Conservation (phyloP, 2,797 vertebrate species). For the Coregonus suidteri region DNA sequence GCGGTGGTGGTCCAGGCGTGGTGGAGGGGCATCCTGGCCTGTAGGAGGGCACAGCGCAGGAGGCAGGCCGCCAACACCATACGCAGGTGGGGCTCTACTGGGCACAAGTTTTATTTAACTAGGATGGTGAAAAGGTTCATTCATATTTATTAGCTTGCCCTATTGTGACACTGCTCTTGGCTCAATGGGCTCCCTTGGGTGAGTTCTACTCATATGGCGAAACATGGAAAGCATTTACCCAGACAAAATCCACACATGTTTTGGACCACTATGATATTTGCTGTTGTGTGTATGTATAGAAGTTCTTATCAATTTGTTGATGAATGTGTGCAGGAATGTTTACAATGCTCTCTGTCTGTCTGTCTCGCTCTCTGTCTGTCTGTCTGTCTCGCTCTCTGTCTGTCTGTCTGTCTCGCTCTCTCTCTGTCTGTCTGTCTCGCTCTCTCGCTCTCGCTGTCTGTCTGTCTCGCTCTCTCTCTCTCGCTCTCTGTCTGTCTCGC, state of each 20-base stretch:
- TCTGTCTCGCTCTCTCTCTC: not conserved
- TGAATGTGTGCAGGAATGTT: not conserved
- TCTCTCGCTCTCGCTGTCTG: not conserved
- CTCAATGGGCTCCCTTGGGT: not conserved
- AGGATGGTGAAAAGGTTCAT: not conserved
- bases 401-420: not conserved
- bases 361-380: too few relatives aligned
- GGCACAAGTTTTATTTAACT: not conserved
- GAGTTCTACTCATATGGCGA: not conserved
- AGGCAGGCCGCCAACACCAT: constrained; percentile 86
- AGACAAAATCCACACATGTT: too few relatives aligned
- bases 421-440: not conserved
- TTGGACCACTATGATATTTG: not conserved
- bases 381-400: not conserved
- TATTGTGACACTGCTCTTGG: not conserved
- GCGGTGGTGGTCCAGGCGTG: constrained; percentile 90
- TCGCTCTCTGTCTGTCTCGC: not conserved
- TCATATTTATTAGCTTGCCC: too few relatives aligned
- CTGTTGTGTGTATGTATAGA: not conserved
- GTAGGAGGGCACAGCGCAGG: constrained; percentile 85
- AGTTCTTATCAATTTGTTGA: not conserved
- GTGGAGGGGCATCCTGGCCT: constrained; percentile 92
- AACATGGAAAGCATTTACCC: not conserved
- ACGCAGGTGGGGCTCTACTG: constrained; percentile 77
- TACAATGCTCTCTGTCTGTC: not conserved